These are phyloP conservation scores for Natator depressus DNA, from an alignment of 2,113 vertebrate species.

Conservation along the genomic window DNA sequence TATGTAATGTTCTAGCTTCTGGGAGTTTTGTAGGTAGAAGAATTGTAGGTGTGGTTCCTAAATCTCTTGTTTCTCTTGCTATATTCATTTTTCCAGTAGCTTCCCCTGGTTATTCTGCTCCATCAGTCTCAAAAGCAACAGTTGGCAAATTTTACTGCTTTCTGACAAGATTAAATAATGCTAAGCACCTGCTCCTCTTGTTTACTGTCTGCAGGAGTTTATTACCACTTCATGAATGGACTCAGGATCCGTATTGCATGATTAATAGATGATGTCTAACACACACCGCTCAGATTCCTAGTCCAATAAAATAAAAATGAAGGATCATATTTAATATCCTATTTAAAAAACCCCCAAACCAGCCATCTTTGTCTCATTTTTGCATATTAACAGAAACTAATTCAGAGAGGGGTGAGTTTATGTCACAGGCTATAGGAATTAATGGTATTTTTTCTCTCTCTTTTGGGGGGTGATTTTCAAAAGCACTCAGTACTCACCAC, in stretches of 20 bases:
- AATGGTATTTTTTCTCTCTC: neutral
- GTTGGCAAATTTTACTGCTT: neutral
- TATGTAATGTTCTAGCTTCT: neutral
- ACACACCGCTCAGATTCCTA: neutral
- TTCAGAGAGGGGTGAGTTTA: neutral
- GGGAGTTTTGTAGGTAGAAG: neutral
- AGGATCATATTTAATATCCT: neutral
- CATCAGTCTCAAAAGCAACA: neutral
- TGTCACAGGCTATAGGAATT: neutral
- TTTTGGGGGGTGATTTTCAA: neutral
- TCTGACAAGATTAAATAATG: neutral
- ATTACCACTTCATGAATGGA: neutral
- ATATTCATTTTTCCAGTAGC: neutral
- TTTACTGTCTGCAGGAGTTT: neutral
- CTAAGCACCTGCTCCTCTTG: neutral
- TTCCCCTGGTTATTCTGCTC: neutral
- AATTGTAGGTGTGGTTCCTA: neutral
- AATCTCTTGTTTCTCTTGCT: neutral
- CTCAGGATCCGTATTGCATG: neutral
- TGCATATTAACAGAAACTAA: neutral
- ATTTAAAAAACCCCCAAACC: neutral
- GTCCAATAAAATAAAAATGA: neutral
- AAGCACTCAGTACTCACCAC: neutral
- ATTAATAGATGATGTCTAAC: neutral
- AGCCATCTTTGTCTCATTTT: neutral